Base-by-base conservation (phyloP, 1,140 invertebrate genomes). In the Venustaconcha ellipsiformis region DNA sequence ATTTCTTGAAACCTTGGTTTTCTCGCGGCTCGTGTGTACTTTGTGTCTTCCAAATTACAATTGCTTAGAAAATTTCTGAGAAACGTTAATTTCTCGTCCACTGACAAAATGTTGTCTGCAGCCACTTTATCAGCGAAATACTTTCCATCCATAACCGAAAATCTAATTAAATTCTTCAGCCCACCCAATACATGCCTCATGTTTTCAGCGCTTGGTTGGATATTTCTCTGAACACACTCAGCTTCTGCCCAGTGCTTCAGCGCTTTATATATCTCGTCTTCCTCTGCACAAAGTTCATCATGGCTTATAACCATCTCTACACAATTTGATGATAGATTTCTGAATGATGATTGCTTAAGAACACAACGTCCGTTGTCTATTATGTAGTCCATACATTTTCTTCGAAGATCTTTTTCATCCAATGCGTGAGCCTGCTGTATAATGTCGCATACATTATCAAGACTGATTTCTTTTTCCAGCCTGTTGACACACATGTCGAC, bases 371-470 rank as follows among this genome's bases (percentile, higher is more conserved):
- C 26, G 4, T 30, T 30, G 26, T 30, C 26, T 4, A 30, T 30
- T 30, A 30, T 30, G 4, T 3, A 30, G 1, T 30, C 69, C 48
- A 77, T 57, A 55, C 75, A 77, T 70, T 72, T 77, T 14, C 68
- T 63, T 59, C 72, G 72, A n/a, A 77, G 30, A 48, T 77, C 68
- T 14, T 68, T n/a, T 4, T 72, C 72, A 37, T 77, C 75, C 23
- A 72, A 77, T 6, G 69, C 72, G 20, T 77, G 69, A 12, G 75
- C 75, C 57, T 77, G 75, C 58, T 77, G 69, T 55, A 77, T n/a
- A 18, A 77, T 77, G 56, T 77, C 75, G 55, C 75, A 77, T 8
- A 77, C 75, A 18, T 69, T 77, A 37, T 77, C 69, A 37, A 70
- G 69, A 62, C 63, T 77, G 69, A 77, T 68, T 67, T 67, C 67